Percentiles rank a stretch among this genome's conserved stretches.
phyloP scores from a whole-genome alignment of 2,113 vertebrate genomes.

The Hippopotamus amphibius region DNA sequence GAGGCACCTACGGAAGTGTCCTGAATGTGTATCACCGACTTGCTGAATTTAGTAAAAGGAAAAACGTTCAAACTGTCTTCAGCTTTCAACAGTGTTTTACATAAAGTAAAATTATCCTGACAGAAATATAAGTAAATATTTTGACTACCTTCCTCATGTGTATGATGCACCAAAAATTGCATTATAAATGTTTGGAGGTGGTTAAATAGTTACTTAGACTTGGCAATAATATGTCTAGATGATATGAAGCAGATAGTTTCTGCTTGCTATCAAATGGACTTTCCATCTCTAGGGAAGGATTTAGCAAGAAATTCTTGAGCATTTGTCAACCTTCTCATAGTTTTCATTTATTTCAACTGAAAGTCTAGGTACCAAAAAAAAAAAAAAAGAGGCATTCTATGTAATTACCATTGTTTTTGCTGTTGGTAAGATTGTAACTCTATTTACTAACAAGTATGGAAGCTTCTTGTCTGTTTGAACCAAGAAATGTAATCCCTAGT shows the following conservation, averaged over 20 bases:
- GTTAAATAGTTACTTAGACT: constrained; percentile 61
- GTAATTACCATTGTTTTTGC: background rate
- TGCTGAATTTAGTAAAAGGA: constrained; percentile 42
- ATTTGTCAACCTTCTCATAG: background rate
- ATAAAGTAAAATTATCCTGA: constrained; percentile 62
- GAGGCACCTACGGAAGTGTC: background rate
- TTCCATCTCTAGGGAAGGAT: constrained; percentile 54
- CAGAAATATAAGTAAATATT: constrained; percentile 76
- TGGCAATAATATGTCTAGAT: constrained; percentile 56
- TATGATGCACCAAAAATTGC: constrained; percentile 47
- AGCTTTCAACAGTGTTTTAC: constrained; percentile 53
- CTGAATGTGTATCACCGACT: background rate
- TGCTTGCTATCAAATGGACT: constrained; percentile 70
- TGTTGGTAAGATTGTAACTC: background rate
- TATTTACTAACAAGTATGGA: background rate
- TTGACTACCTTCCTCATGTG: constrained; percentile 43
- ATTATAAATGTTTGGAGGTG: constrained; percentile 69
- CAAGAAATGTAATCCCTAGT: background rate
- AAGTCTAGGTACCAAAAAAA: background rate
- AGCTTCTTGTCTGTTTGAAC: background rate
- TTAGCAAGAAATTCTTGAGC: constrained; percentile 24
- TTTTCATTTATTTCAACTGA: background rate
- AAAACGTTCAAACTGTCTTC: constrained; percentile 10
- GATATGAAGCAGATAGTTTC: constrained; percentile 66
- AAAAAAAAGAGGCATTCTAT: background rate